phyloP scores from a whole-genome alignment of 2,888 invertebrate species.

The Labia minor region DNA sequence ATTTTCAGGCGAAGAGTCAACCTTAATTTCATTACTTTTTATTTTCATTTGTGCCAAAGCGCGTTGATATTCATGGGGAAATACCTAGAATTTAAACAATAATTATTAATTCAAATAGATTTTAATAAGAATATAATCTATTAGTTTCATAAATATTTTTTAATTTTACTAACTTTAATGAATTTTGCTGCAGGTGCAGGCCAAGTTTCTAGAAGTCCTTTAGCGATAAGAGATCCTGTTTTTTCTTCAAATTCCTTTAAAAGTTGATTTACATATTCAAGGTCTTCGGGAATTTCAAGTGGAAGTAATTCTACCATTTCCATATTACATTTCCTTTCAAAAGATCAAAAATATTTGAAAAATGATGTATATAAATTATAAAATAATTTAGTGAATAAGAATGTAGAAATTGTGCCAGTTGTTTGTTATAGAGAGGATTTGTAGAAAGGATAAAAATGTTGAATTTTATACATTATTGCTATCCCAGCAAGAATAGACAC shows the following conservation, averaged over 20 bases:
- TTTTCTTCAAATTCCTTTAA: conserved; percentile 75
- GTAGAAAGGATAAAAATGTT: too few relatives aligned
- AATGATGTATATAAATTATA: background rate
- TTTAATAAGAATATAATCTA: conserved; percentile 16
- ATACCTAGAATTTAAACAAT: conserved; percentile 47
- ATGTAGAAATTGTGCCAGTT: too few relatives aligned
- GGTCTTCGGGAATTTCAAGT: conserved; percentile 65
- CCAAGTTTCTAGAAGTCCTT: conserved; percentile 70
- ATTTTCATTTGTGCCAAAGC: conserved; percentile 63
- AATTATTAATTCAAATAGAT: too few relatives aligned
- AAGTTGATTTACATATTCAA: conserved; percentile 60
- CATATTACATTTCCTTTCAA: conserved; percentile 86
- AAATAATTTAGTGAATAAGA: too few relatives aligned
- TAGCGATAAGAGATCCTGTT: conserved; percentile 80
- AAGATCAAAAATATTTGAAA: too few relatives aligned
- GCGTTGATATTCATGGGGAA: conserved; percentile 92
- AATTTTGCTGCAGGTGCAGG: conserved; percentile 63
- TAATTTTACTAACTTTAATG: conserved; percentile 53
- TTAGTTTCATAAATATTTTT: background rate
- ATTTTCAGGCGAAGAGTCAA: conserved; percentile 22
- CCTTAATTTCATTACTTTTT: conserved; percentile 27
- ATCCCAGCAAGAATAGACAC: too few relatives aligned
- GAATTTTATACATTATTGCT: too few relatives aligned
- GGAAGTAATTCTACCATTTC: conserved; percentile 89
- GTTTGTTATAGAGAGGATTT: too few relatives aligned